A percentile compares a stretch with the other conserved stretches of the same genome.
phyloP scores from a whole-genome alignment of 2,888 invertebrate genomes.

The Drosophila anomalipes region DNA sequence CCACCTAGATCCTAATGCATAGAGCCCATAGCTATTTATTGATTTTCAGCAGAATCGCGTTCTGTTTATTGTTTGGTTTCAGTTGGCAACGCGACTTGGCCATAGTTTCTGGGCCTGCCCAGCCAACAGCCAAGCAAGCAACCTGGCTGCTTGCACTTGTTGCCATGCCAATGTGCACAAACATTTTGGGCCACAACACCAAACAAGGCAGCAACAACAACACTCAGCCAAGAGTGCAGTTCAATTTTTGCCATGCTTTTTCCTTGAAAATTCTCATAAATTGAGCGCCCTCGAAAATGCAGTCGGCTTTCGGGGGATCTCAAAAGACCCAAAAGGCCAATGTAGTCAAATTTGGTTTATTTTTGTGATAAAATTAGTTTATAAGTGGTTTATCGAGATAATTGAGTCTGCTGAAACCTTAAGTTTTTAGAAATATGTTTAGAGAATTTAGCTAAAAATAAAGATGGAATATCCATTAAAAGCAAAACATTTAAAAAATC shows the following conservation, averaged over 20 bases:
- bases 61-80: slow-evolving; percentile 58
- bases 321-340: slow-evolving; percentile 3
- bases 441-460: neutral
- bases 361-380: neutral
- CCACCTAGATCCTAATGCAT: slow-evolving; percentile 7
- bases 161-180: slow-evolving; percentile 76
- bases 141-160: slow-evolving; percentile 63
- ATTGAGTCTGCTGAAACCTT: neutral
- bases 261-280: slow-evolving; percentile 50
- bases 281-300: slow-evolving; percentile 58
- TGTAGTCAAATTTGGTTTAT: neutral
- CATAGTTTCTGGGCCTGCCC: slow-evolving; percentile 39
- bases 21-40: slow-evolving; percentile 49
- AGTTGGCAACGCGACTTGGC: slow-evolving; percentile 69
- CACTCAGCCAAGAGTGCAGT: slow-evolving; percentile 38
- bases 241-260: slow-evolving; percentile 30
- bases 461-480: neutral
- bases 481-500: neutral
- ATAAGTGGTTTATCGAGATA: neutral
- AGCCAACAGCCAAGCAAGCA: neutral
- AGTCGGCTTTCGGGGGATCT: slow-evolving; percentile 33
- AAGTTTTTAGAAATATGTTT: neutral
- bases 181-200: slow-evolving; percentile 55
- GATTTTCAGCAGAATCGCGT: slow-evolving; percentile 67
- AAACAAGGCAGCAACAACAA: slow-evolving; percentile 34